A percentile compares a stretch with the other conserved stretches of the same genome.
These are phyloP conservation scores for Drosophila neotestacea DNA, from an alignment of 2,888 invertebrate species.

Conservation along the genomic window DNA sequence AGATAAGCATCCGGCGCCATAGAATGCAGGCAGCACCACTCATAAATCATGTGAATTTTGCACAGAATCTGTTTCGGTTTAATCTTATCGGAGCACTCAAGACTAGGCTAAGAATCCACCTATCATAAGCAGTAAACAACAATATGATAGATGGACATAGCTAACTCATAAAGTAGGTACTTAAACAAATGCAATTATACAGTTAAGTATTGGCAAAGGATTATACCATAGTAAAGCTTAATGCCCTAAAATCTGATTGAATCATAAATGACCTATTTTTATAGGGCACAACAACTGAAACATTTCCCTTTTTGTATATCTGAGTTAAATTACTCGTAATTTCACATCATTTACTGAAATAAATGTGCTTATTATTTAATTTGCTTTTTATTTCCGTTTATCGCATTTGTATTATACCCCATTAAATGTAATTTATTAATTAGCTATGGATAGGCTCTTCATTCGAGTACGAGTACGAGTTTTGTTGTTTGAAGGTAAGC, in stretches of 20 bases:
- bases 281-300: neutral
- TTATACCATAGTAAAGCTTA: neutral
- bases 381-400: slow-evolving; percentile 21
- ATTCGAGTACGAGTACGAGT: slow-evolving; percentile 2
- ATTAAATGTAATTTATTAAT: slow-evolving; percentile 39
- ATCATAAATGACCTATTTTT: neutral
- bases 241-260: no score
- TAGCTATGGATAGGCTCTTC: slow-evolving; percentile 18
- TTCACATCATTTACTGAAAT: slow-evolving; percentile 14
- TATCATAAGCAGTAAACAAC: slow-evolving; percentile 13
- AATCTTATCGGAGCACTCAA: slow-evolving; percentile 38
- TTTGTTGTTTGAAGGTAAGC: slow-evolving; percentile 10
- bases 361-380: slow-evolving; percentile 19
- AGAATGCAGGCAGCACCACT: slow-evolving; percentile 55
- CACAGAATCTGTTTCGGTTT: slow-evolving; percentile 36
- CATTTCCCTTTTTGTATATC: neutral
- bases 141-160: neutral
- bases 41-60: slow-evolving; percentile 56
- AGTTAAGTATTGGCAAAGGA: neutral
- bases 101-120: slow-evolving; percentile 22
- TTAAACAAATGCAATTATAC: neutral
- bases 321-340: slow-evolving; percentile 8
- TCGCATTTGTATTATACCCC: slow-evolving; percentile 10
- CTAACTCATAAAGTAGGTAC: slow-evolving; percentile 1
- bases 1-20: slow-evolving; percentile 60